These are phyloP conservation scores for Lepilemur ruficaudatus DNA, from an alignment of 2,797 vertebrate genomes.

Conservation along the genomic window DNA sequence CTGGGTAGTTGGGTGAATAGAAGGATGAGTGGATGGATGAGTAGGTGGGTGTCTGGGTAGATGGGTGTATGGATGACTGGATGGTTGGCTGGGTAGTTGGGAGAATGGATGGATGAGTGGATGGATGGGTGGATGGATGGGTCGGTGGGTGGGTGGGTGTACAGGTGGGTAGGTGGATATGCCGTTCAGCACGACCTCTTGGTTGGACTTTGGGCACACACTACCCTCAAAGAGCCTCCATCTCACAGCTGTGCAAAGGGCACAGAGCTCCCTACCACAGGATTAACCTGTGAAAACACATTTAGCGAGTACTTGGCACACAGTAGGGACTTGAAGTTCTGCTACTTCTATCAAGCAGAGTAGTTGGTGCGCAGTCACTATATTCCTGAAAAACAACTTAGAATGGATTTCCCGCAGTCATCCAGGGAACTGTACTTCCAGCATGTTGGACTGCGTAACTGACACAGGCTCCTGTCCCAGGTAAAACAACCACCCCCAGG, in stretches of 20 bases:
- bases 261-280: background rate
- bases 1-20: accelerated
- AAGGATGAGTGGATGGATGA: background rate
- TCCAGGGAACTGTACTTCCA: background rate
- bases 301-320: background rate
- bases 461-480: background rate
- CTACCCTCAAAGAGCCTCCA: background rate
- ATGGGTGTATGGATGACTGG: background rate
- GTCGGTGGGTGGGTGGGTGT: background rate
- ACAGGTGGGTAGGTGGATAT: no score
- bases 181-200: background rate
- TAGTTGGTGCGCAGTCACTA: accelerated
- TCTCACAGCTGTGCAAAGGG: background rate
- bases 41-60: accelerated
- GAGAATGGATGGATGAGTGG: accelerated
- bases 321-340: background rate
- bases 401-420: background rate
- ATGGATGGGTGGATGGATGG: background rate
- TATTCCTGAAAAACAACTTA: background rate
- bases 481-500: background rate
- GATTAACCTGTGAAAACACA: background rate
- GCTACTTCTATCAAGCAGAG: background rate
- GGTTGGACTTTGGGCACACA: background rate
- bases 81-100: background rate
- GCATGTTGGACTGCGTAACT: background rate